These are phyloP conservation scores for Stegodyphus dumicola DNA, from an alignment of 1,140 invertebrate species.

Conservation along the genomic window DNA sequence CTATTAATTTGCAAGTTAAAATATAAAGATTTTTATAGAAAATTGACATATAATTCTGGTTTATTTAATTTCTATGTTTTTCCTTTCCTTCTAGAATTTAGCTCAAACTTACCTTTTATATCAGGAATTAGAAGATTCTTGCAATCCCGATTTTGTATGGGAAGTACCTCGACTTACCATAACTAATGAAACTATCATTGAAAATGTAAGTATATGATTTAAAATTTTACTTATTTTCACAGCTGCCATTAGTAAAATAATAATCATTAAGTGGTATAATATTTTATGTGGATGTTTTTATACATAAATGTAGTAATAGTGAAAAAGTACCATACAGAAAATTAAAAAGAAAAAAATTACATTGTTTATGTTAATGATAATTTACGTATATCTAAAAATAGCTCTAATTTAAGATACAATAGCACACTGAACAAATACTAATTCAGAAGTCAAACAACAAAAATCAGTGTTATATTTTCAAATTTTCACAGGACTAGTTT, in stretches of 20 bases:
- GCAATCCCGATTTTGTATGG: constrained; percentile 75
- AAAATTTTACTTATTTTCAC: too few relatives aligned
- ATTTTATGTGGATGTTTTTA: too few relatives aligned
- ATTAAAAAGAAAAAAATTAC: neutral
- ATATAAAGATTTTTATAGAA: too few relatives aligned
- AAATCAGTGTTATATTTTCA: too few relatives aligned
- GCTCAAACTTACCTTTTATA: constrained; percentile 86
- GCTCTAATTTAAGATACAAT: too few relatives aligned
- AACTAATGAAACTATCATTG: constrained; percentile 26
- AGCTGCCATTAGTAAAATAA: too few relatives aligned
- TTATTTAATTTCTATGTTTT: neutral
- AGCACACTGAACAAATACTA: too few relatives aligned
- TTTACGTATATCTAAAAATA: neutral
- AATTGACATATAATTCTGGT: too few relatives aligned
- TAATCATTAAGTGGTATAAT: too few relatives aligned
- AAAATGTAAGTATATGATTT: constrained; percentile 1
- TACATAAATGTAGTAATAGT: neutral
- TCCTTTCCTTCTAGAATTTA: constrained; percentile 73
- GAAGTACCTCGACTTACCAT: constrained; percentile 54
- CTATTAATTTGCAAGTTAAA: too few relatives aligned
- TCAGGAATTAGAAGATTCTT: constrained; percentile 74
- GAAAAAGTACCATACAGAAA: neutral
- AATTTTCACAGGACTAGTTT: too few relatives aligned
- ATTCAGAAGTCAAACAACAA: too few relatives aligned
- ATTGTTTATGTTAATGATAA: neutral